Percentiles rank a stretch among this genome's conserved stretches.
phyloP scores from a whole-genome alignment of 2,113 vertebrate genomes.

The Neogobius melanostomus region DNA sequence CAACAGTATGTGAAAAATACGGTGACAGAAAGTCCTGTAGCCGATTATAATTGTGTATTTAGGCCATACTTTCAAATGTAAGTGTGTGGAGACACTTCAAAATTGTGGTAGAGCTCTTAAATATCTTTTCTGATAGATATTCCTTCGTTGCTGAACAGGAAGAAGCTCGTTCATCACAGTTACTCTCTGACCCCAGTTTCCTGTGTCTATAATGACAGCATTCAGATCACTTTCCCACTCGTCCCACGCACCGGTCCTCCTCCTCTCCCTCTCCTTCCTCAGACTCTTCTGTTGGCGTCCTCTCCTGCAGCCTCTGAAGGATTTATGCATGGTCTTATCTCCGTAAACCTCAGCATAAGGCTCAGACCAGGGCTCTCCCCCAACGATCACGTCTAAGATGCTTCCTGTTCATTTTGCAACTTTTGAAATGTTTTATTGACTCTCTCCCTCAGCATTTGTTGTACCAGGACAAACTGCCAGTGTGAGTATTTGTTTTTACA shows the following conservation, averaged over 20 bases:
- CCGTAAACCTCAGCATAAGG: conserved; percentile 20
- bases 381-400: conserved; percentile 19
- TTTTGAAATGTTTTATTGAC: neutral
- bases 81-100: no score
- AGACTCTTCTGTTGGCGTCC: neutral
- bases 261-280: conserved; percentile 8
- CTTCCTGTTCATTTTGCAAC: conserved; percentile 52
- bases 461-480: conserved; percentile 38
- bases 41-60: neutral
- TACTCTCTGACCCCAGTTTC: conserved; percentile 69
- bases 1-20: no score
- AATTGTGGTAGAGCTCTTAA: no score
- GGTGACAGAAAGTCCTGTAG: no score
- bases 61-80: neutral
- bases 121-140: no score
- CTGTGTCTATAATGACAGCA: conserved; percentile 64
- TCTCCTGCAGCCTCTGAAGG: conserved; percentile 21
- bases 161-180: conserved; percentile 69
- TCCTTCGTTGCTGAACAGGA: conserved; percentile 42
- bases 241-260: neutral
- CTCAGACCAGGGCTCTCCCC: conserved; percentile 41
- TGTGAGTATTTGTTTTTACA: conserved; percentile 58
- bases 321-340: conserved; percentile 57
- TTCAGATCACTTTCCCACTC: conserved; percentile 26
- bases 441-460: conserved; percentile 24